phyloP scores from a whole-genome alignment of 2,113 vertebrate genomes.

The Halcyon senegalensis region DNA sequence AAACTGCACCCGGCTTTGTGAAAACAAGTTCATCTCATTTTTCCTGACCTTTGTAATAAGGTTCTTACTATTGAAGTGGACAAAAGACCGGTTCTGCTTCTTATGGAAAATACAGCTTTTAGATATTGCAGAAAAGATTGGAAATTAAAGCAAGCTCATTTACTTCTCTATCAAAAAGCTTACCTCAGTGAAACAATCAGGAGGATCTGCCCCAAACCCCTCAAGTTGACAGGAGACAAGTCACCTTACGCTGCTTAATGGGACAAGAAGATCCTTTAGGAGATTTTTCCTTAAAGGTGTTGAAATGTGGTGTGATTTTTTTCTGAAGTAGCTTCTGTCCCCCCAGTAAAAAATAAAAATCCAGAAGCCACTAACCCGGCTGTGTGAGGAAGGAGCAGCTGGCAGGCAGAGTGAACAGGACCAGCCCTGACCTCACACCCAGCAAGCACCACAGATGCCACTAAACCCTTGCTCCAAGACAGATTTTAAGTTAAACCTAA shows the following conservation, averaged over 20 bases:
- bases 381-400: background rate
- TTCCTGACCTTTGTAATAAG: background rate
- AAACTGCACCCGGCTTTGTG: background rate
- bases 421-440: background rate
- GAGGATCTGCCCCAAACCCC: background rate
- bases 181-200: background rate
- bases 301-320: background rate
- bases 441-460: background rate
- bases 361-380: background rate
- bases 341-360: background rate
- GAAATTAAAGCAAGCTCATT: background rate
- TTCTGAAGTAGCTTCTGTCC: background rate
- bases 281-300: background rate
- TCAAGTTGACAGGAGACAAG: background rate
- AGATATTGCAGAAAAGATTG: background rate
- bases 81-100: background rate
- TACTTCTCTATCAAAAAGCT: background rate
- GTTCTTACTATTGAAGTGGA: background rate
- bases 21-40: background rate
- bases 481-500: background rate
- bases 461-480: background rate
- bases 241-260: background rate
- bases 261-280: background rate
- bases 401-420: background rate
- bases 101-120: rapidly evolving